Evolutionary conservation across 2,113 vertebrate species (phyloP).

Genomic region (Mobula birostris): DNA sequence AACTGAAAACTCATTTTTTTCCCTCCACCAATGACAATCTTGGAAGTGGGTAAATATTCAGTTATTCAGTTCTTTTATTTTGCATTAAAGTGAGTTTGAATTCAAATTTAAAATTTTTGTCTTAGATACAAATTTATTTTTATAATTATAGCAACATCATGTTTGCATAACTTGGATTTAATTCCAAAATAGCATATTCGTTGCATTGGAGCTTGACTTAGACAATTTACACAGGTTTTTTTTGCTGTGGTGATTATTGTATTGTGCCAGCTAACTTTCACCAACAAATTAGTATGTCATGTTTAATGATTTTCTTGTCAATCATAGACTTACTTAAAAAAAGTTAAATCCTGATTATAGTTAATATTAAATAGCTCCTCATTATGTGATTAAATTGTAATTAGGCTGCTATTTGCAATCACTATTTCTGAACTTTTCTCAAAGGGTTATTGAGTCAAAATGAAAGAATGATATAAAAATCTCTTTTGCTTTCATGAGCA

Average conservation of each 20-base stretch:
- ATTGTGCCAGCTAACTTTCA: slow-evolving; percentile 14
- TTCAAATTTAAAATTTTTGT: neutral
- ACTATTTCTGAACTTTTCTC: neutral
- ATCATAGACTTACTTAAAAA: neutral
- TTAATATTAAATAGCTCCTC: slow-evolving; percentile 7
- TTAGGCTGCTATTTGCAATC: neutral
- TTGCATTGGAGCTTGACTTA: neutral
- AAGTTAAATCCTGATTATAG: neutral
- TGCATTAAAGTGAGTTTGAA: slow-evolving; percentile 39
- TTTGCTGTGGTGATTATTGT: neutral
- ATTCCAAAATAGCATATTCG: neutral
- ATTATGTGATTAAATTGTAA: slow-evolving; percentile 1
- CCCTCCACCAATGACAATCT: slow-evolving; percentile 32
- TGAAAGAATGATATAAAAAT: neutral
- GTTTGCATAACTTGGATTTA: neutral
- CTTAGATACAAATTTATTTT: neutral
- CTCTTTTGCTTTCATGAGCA: neutral
- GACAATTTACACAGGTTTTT: neutral
- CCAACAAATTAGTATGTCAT: neutral
- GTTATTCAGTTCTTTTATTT: slow-evolving; percentile 52
- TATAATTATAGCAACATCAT: neutral
- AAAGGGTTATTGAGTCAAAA: neutral
- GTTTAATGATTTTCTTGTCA: neutral
- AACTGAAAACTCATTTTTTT: slow-evolving; percentile 48
- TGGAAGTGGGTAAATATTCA: slow-evolving; percentile 4